These are phyloP conservation scores for Spilogale gracilis DNA, from an alignment of 2,113 vertebrate species.

Conservation along the genomic window DNA sequence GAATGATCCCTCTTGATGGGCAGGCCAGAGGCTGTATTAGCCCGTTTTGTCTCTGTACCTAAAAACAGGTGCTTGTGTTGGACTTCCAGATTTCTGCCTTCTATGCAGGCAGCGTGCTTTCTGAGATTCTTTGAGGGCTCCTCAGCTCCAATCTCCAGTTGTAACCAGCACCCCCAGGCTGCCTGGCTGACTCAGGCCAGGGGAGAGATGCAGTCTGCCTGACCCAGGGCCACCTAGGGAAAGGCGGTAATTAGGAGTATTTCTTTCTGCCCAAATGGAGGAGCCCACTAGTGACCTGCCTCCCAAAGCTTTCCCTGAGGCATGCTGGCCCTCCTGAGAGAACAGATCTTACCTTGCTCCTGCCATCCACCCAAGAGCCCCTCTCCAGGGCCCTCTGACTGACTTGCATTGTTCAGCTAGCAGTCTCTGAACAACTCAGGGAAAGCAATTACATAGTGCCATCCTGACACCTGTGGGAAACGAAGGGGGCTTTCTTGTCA, in stretches of 20 bases:
- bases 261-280: not conserved
- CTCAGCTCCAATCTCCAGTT: not conserved
- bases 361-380: not conserved
- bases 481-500: conserved; percentile 17
- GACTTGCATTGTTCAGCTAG: not conserved
- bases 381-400: not conserved
- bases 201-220: not conserved
- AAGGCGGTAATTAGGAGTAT: not conserved
- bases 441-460: conserved; percentile 34
- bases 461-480: conserved; percentile 77
- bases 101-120: not conserved
- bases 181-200: not conserved
- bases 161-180: not conserved
- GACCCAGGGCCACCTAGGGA: not conserved
- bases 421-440: not conserved
- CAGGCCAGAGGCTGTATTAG: not conserved
- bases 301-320: not conserved
- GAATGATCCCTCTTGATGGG: not conserved
- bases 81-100: not conserved
- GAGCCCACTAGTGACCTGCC: not conserved
- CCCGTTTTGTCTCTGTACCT: not conserved
- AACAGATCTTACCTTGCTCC: not conserved
- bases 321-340: not conserved
- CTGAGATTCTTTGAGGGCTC: no score
- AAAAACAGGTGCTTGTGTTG: not conserved